Evolutionary conservation across 2,888 invertebrate species (phyloP), one percentile per base, ranked within the genome.

Genomic region (Serripes groenlandicus): DNA sequence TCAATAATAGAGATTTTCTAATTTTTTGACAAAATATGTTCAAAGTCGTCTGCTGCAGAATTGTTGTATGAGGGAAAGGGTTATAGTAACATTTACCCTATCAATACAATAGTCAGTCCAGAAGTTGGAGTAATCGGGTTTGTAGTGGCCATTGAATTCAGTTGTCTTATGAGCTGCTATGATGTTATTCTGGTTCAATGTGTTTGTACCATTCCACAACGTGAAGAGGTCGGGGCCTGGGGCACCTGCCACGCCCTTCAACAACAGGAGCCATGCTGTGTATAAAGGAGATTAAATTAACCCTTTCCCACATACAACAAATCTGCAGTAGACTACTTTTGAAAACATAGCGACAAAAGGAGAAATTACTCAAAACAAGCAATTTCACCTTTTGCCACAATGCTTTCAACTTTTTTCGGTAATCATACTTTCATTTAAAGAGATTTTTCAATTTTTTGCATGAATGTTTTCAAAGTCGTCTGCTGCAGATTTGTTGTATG

Each of bases 191-290:
- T 75, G 70, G 66, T 90, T 91, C 42, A 85, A 68, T 0, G 88
- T 88, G 28, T 81, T 78, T 18, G 64, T 42, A 21, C 86, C 86
- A 52, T 81, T 76, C 91, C 91, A 91, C 34, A 91, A 76, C 52
- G 85, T 83, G 81, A 83, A 90, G 9, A 91, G 84, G 68, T 91
- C 89, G 56, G 84, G 86, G 5, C 91, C 91, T 9, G 87, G 88
- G 0, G 89, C 89, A 11, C 90, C 90, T 1, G 89, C 76, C 37
- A 91, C 91, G 35, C 91, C 91, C 88, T 91, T 91, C 87, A 91
- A 72, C 72, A 91, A 73, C 28, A 91, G 37, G n/a, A 85, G 21
- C 42, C 42, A 42, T 42, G 42, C 15, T 42, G 15, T 42, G 42
- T 42, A 5, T 49, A 49, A 21, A 3, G 21, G n/a, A 3, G 7